Conservation (phyloP, 2,113 vertebrate species). For the Rhea pennata region DNA sequence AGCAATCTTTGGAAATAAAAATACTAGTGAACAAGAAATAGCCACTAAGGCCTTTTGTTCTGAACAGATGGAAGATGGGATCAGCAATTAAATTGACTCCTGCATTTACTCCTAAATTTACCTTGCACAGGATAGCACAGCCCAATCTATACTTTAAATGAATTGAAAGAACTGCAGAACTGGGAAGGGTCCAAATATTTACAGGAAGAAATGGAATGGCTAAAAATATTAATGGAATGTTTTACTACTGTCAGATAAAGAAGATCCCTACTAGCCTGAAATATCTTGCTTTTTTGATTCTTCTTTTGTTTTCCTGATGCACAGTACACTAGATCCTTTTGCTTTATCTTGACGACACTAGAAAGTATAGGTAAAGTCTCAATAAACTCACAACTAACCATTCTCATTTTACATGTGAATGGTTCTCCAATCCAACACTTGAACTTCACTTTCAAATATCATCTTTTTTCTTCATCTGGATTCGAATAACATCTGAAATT, state of each 20-base stretch:
- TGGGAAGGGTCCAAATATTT: neutral
- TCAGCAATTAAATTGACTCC: neutral
- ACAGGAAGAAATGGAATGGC: neutral
- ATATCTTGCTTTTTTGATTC: neutral
- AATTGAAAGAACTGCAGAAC: slow-evolving; percentile 8
- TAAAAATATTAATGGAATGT: neutral
- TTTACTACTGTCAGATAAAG: slow-evolving; percentile 33
- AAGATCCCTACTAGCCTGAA: neutral
- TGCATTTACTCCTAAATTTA: neutral
- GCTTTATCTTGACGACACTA: neutral
- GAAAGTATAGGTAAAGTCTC: neutral
- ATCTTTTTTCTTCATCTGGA: neutral
- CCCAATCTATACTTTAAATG: neutral
- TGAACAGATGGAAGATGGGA: neutral
- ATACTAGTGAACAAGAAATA: neutral
- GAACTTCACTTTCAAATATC: neutral
- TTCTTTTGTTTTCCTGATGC: neutral
- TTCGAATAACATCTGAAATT: neutral
- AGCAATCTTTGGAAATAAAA: neutral
- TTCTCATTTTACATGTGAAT: neutral
- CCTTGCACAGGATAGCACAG: neutral
- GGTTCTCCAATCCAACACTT: neutral
- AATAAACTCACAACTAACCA: neutral
- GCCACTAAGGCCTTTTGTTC: neutral
- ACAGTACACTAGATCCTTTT: neutral